A percentile compares a stretch with the other conserved stretches of the same genome.
Conservation (phyloP, 2,113 vertebrate species). For the Tetraodon nigroviridis region DNA sequence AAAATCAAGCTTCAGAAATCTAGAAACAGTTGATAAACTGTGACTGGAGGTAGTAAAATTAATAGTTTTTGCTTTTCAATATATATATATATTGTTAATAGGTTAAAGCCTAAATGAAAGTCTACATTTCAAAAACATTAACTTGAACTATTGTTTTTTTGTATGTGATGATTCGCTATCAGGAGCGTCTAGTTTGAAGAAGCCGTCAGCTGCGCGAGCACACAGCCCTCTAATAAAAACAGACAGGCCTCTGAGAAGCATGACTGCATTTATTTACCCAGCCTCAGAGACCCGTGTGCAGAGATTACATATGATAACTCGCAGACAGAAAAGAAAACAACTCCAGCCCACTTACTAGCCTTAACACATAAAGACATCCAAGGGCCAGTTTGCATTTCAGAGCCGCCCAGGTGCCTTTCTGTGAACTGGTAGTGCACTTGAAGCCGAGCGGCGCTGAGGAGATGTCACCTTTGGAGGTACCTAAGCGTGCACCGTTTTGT, state of each 20-base stretch:
- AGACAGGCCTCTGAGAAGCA: conserved; percentile 38
- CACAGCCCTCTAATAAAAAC: conserved; percentile 37
- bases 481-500: conserved; percentile 67
- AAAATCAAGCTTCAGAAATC: too few relatives aligned
- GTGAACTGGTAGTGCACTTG: conserved; percentile 63
- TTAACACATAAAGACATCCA: conserved; percentile 59
- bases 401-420: conserved; percentile 67
- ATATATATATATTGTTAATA: too few relatives aligned
- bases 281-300: conserved; percentile 31
- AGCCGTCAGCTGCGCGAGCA: conserved; percentile 25
- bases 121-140: background rate
- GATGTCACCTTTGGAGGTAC: conserved; percentile 67
- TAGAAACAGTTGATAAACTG: too few relatives aligned
- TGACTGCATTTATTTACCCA: conserved; percentile 56
- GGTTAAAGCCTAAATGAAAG: too few relatives aligned
- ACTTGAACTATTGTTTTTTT: background rate
- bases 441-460: conserved; percentile 67
- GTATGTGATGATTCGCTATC: background rate
- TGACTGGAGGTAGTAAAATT: too few relatives aligned
- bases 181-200: conserved; percentile 20
- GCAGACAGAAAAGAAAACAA: conserved; percentile 50
- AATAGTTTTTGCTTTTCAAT: too few relatives aligned
- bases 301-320: conserved; percentile 42
- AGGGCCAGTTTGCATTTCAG: conserved; percentile 70
- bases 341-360: conserved; percentile 53